phyloP scores from a whole-genome alignment of 2,113 vertebrate species.

The Rallus limicola region DNA sequence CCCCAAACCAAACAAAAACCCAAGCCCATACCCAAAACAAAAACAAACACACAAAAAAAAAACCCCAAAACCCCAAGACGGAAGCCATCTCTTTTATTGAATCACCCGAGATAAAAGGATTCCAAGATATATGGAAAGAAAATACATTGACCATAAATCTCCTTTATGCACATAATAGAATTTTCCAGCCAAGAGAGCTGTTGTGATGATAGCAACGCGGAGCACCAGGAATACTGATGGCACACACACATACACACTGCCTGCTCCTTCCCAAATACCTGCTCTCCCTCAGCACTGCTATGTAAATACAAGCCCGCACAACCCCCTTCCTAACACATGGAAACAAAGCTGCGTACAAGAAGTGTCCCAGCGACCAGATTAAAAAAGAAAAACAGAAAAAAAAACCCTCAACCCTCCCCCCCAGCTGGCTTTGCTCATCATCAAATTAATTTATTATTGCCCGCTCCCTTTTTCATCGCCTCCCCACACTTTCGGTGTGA shows the following conservation, averaged over 20 bases:
- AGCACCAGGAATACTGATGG: slow-evolving; percentile 19
- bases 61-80: background rate
- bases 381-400: background rate
- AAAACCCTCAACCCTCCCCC: too few relatives aligned
- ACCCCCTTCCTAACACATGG: background rate
- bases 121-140: slow-evolving; percentile 41
- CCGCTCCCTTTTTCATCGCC: background rate
- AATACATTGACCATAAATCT: slow-evolving; percentile 53
- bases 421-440: background rate
- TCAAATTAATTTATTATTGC: background rate
- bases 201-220: slow-evolving; percentile 42
- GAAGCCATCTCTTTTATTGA: slow-evolving; percentile 59
- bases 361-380: slow-evolving; percentile 28
- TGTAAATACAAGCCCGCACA: slow-evolving; percentile 27
- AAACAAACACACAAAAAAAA: too few relatives aligned
- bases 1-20: background rate
- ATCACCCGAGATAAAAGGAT: slow-evolving; percentile 48
- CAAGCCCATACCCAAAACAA: background rate
- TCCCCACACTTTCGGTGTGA: background rate
- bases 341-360: slow-evolving; percentile 62
- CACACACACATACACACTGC: background rate
- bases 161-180: slow-evolving; percentile 58
- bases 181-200: slow-evolving; percentile 60
- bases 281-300: background rate
- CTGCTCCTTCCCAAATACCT: slow-evolving; percentile 49